phyloP scores from a whole-genome alignment of 2,113 vertebrate genomes.

The Eira barbara region DNA sequence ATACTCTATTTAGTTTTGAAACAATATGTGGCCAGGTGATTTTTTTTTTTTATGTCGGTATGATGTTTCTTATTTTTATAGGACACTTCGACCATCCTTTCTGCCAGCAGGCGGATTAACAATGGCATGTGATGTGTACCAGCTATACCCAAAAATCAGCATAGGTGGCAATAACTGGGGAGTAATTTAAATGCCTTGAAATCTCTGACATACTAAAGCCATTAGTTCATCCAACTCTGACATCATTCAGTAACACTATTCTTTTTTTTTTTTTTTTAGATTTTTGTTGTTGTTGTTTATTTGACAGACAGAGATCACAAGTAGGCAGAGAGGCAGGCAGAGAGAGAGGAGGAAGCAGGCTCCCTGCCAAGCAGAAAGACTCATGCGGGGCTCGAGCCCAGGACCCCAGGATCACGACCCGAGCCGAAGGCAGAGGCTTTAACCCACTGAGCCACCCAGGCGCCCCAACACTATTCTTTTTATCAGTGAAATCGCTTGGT shows the following conservation, averaged over 20 bases:
- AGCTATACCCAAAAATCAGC: constrained; percentile 61
- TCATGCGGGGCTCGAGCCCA: too few species aligned
- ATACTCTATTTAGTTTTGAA: background rate
- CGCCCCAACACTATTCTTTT: background rate
- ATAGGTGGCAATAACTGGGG: constrained; percentile 57
- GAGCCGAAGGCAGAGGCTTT: too few species aligned
- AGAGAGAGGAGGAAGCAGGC: too few species aligned
- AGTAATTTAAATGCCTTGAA: constrained; percentile 70
- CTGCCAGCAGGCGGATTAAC: constrained; percentile 59
- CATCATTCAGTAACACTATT: constrained; percentile 24
- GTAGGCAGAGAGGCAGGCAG: too few species aligned
- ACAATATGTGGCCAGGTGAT: background rate
- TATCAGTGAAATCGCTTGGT: constrained; percentile 22
- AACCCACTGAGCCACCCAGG: too few species aligned
- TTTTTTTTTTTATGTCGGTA: background rate
- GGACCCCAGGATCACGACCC: too few species aligned
- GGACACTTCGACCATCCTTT: constrained; percentile 41
- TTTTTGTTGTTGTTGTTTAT: too few species aligned
- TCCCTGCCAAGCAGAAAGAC: too few species aligned
- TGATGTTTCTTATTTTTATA: constrained; percentile 69
- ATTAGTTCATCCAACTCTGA: constrained; percentile 10
- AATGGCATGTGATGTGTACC: constrained; percentile 57
- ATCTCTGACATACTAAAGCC: constrained; percentile 57
- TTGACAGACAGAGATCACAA: too few species aligned
- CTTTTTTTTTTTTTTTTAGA: background rate